Conservation (phyloP, 1,140 invertebrate genomes). For the Drosophila prosaltans region DNA sequence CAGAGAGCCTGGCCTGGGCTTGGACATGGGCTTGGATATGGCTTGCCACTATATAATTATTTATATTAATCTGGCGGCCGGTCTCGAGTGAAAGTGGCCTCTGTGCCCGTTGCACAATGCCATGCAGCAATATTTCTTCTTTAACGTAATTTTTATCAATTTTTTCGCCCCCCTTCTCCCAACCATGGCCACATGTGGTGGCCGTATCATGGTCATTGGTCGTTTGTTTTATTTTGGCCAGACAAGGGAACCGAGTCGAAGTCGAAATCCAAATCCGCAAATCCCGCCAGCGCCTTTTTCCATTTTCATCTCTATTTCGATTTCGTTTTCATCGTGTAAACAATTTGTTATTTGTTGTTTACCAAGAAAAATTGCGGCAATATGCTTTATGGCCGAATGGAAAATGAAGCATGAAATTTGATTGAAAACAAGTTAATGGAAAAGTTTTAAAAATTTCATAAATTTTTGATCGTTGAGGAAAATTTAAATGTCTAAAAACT, state of each 20-base stretch:
- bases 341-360: slow-evolving; percentile 47
- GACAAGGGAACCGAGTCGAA: slow-evolving; percentile 25
- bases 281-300: slow-evolving; percentile 47
- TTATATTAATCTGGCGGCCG: slow-evolving; percentile 74
- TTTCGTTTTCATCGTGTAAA: slow-evolving; percentile 42
- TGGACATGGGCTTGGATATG: slow-evolving; percentile 9
- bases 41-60: slow-evolving; percentile 67
- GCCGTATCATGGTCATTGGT: slow-evolving; percentile 29
- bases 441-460: slow-evolving; percentile 11
- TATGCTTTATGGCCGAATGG: slow-evolving; percentile 26
- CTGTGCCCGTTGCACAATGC: slow-evolving; percentile 69
- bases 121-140: slow-evolving; percentile 68
- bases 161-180: slow-evolving; percentile 24
- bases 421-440: slow-evolving; percentile 25
- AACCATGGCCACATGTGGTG: slow-evolving; percentile 57
- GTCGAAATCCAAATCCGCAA: slow-evolving; percentile 13
- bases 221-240: slow-evolving; percentile 29
- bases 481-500: neutral
- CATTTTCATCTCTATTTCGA: slow-evolving; percentile 33
- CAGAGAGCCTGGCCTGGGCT: slow-evolving; percentile 12
- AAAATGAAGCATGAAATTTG: slow-evolving; percentile 32
- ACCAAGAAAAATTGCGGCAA: slow-evolving; percentile 49
- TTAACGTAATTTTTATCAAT: slow-evolving; percentile 47
- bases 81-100: slow-evolving; percentile 69
- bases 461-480: neutral